Conservation (phyloP, 2,113 vertebrate genomes). For the Eidolon helvum region DNA sequence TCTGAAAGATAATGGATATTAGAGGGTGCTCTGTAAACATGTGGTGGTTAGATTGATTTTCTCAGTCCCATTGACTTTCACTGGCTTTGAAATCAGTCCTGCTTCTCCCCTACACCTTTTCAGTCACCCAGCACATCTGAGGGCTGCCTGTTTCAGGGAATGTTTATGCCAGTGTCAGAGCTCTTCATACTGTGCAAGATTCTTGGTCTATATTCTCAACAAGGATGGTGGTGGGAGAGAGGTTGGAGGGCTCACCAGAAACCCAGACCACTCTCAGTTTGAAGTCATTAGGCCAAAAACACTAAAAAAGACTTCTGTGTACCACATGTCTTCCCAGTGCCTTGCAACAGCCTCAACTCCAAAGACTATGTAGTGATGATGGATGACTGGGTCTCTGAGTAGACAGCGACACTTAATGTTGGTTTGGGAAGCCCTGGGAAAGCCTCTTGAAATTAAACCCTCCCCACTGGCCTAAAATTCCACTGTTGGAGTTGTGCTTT, state of each 20-base stretch:
- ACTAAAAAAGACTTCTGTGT: not conserved
- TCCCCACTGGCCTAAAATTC: not conserved
- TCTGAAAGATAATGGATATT: not conserved
- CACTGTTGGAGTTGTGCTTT: not conserved
- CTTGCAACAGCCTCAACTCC: not conserved
- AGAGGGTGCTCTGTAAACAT: not conserved
- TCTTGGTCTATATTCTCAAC: not conserved
- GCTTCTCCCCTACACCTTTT: not conserved
- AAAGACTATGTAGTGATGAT: not conserved
- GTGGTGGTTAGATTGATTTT: not conserved
- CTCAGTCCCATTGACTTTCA: not conserved
- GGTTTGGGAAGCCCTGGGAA: not conserved
- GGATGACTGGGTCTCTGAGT: not conserved
- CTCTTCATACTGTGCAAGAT: not conserved
- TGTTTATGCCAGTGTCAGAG: not conserved
- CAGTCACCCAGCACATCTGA: not conserved
- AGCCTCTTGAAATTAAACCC: not conserved
- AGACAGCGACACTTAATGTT: not conserved
- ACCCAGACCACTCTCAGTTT: not conserved
- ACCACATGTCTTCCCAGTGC: not conserved
- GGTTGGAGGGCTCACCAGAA: not conserved
- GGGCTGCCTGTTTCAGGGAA: not conserved
- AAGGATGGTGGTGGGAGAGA: not conserved
- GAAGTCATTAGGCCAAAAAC: not conserved
- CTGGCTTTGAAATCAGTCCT: not conserved